phyloP scores from a whole-genome alignment of 2,888 invertebrate species.

The Asteroscopus sphinx region DNA sequence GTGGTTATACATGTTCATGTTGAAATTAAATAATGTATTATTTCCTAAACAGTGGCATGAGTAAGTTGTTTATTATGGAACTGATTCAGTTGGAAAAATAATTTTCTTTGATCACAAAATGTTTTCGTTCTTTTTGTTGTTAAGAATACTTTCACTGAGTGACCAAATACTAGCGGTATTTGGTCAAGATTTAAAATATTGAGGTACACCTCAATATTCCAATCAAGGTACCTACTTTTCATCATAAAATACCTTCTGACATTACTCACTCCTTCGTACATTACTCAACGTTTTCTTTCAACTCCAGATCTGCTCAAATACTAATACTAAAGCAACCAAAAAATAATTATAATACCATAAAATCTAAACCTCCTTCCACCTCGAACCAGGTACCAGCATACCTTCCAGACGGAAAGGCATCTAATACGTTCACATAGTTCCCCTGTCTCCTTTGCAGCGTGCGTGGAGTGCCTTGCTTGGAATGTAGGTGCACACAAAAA shows the following conservation, averaged over 20 bases:
- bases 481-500: constrained; percentile 86
- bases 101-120: too few species aligned
- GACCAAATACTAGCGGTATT: too few species aligned
- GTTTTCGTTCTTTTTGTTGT: too few species aligned
- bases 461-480: constrained; percentile 77
- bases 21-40: constrained; percentile 48
- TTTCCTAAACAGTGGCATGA: constrained; percentile 10
- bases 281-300: too few species aligned
- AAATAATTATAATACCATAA: neutral
- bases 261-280: too few species aligned
- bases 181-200: too few species aligned
- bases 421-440: constrained; percentile 57
- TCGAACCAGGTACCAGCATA: constrained; percentile 2
- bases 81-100: neutral
- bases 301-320: too few species aligned
- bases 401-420: constrained; percentile 45
- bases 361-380: constrained; percentile 11
- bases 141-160: too few species aligned
- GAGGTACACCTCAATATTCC: too few species aligned
- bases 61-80: constrained; percentile 1
- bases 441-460: constrained; percentile 68
- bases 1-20: constrained; percentile 49
- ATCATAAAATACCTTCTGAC: too few species aligned
- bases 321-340: neutral
- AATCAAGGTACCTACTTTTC: too few species aligned